Evolutionary conservation across 2,888 invertebrate genomes (phyloP).

Genomic region (Gnatocerus cornutus): DNA sequence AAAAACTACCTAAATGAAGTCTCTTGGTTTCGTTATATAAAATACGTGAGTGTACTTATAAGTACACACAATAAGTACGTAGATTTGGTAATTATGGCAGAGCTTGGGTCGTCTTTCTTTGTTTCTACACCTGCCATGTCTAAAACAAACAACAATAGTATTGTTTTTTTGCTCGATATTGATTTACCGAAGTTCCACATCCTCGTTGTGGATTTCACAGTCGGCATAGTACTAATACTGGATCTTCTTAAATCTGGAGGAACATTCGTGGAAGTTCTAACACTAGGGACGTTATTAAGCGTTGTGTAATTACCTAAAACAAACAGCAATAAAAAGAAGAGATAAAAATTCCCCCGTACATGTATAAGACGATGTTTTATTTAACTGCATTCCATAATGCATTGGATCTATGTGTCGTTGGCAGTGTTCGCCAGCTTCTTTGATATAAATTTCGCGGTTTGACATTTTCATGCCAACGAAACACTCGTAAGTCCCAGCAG

Average conservation of each 20-base stretch:
- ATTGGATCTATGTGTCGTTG: slow-evolving; percentile 76
- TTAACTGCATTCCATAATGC: slow-evolving; percentile 77
- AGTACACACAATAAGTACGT: slow-evolving; percentile 32
- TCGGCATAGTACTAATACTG: slow-evolving; percentile 40
- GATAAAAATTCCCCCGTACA: slow-evolving; percentile 57
- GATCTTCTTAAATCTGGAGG: slow-evolving; percentile 47
- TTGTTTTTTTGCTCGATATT: slow-evolving; percentile 9
- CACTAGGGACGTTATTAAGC: slow-evolving; percentile 27
- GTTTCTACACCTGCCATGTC: slow-evolving; percentile 46
- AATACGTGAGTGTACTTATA: slow-evolving; percentile 31
- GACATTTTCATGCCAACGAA: slow-evolving; percentile 77
- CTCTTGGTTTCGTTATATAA: slow-evolving; percentile 36
- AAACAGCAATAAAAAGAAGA: background rate
- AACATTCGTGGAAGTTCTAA: slow-evolving; percentile 41
- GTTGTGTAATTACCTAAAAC: slow-evolving; percentile 44
- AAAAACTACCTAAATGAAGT: slow-evolving; percentile 23
- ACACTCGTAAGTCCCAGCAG: slow-evolving; percentile 76
- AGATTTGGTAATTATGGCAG: slow-evolving; percentile 18
- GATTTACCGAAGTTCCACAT: slow-evolving; percentile 58
- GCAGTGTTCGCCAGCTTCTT: slow-evolving; percentile 80
- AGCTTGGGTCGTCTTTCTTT: slow-evolving; percentile 41
- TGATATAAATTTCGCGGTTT: slow-evolving; percentile 77
- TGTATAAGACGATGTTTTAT: slow-evolving; percentile 68
- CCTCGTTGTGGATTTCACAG: slow-evolving; percentile 57
- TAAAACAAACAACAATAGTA: slow-evolving; percentile 32